Percentiles rank a stretch among this genome's conserved stretches.
Conservation (phyloP, 2,888 invertebrate species). For the Erebia ligea region DNA sequence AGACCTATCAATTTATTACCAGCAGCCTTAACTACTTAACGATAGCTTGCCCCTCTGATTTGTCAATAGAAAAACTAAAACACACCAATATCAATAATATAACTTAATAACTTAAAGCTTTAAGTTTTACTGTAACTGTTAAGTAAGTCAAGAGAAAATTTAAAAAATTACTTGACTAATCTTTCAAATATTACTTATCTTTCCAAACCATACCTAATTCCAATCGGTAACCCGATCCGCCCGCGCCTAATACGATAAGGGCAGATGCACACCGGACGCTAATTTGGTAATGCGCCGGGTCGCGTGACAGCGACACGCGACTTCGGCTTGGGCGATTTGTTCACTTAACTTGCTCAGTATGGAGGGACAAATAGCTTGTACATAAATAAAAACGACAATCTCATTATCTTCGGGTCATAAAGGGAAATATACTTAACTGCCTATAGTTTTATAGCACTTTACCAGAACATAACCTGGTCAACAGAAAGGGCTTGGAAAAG, state of each 20-base stretch:
- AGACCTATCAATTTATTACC: too few relatives aligned
- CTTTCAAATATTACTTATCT: background rate
- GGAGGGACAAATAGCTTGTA: conserved; percentile 60
- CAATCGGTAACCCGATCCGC: conserved; percentile 58
- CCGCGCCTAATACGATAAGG: conserved; percentile 63
- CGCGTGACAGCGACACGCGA: conserved; percentile 71
- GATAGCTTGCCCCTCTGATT: too few relatives aligned
- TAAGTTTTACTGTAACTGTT: too few relatives aligned
- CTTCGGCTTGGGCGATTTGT: conserved; percentile 72
- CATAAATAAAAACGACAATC: conserved; percentile 58
- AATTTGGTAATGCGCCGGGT: conserved; percentile 76
- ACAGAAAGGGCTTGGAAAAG: background rate
- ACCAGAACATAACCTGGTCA: background rate
- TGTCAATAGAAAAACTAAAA: too few relatives aligned
- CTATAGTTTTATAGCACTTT: conserved; percentile 1
- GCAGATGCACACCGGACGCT: conserved; percentile 69
- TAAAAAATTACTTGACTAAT: too few relatives aligned
- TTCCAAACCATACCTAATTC: conserved; percentile 29
- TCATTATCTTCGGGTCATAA: conserved; percentile 25
- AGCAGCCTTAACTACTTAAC: too few relatives aligned
- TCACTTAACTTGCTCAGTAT: conserved; percentile 74
- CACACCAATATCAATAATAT: too few relatives aligned
- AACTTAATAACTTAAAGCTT: too few relatives aligned
- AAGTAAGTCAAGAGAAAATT: too few relatives aligned
- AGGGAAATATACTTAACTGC: background rate